These are phyloP conservation scores for Physeter macrocephalus DNA, from an alignment of 2,113 vertebrate species.

Conservation along the genomic window DNA sequence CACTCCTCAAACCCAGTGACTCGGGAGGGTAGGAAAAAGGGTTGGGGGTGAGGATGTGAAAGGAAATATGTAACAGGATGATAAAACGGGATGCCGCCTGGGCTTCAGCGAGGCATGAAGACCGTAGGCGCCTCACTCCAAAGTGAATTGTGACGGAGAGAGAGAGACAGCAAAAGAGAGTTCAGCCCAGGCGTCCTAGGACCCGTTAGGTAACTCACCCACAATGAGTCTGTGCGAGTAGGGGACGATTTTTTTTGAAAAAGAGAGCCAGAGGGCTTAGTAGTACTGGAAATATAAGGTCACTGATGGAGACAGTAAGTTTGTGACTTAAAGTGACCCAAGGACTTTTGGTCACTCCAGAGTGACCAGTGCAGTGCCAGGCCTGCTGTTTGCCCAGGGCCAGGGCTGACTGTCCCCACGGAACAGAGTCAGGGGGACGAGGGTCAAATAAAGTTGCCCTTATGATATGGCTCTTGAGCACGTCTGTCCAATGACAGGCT, in stretches of 20 bases:
- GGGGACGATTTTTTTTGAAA: not conserved
- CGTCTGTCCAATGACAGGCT: not conserved
- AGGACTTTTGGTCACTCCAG: not conserved
- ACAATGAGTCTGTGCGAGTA: accelerated
- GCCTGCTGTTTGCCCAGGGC: not conserved
- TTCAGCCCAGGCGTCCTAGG: not conserved
- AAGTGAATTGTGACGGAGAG: not conserved
- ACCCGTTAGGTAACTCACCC: accelerated
- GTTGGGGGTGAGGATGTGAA: accelerated
- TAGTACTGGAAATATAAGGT: not conserved
- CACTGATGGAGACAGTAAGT: too few relatives aligned
- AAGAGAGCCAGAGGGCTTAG: not conserved
- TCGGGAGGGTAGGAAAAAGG: accelerated
- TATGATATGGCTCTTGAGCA: not conserved
- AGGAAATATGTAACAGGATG: not conserved
- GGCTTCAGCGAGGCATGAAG: not conserved
- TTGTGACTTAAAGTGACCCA: not conserved
- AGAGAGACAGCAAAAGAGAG: not conserved
- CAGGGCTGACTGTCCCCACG: accelerated
- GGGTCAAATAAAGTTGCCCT: not conserved
- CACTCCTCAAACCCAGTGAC: not conserved
- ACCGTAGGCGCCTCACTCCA: not conserved
- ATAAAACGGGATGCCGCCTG: not conserved
- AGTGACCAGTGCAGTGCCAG: not conserved
- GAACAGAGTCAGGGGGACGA: not conserved